A percentile compares a stretch with the other conserved stretches of the same genome.
These are phyloP conservation scores for Zaprionus gabonicus DNA, from an alignment of 1,140 invertebrate species.

Conservation along the genomic window DNA sequence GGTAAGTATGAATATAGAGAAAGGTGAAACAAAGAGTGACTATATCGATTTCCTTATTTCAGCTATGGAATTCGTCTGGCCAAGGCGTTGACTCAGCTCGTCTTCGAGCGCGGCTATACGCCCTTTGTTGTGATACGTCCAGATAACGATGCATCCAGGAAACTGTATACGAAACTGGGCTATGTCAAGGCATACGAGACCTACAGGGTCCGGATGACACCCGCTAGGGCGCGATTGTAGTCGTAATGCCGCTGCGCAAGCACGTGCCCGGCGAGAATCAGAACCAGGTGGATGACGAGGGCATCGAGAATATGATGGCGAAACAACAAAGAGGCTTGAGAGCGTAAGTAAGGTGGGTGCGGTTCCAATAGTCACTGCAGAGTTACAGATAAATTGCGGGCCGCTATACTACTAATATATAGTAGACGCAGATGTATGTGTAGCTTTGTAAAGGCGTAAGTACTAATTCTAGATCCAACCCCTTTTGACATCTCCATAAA, in stretches of 20 bases:
- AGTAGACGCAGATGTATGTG: too few species aligned
- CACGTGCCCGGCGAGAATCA: slow-evolving; percentile 70
- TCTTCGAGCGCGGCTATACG: slow-evolving; percentile 90
- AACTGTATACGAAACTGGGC: slow-evolving; percentile 91
- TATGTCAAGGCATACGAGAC: slow-evolving; percentile 91
- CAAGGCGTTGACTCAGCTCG: slow-evolving; percentile 88
- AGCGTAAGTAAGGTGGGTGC: slow-evolving; percentile 72
- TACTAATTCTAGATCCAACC: too few species aligned
- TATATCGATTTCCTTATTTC: not conserved
- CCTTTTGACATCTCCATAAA: slow-evolving; percentile 48
- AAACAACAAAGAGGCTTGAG: slow-evolving; percentile 78
- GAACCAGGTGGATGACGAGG: slow-evolving; percentile 68
- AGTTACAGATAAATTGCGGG: slow-evolving; percentile 48
- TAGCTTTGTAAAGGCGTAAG: too few species aligned
- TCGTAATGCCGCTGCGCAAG: slow-evolving; percentile 35
- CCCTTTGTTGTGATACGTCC: slow-evolving; percentile 94
- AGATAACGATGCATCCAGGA: slow-evolving; percentile 92
- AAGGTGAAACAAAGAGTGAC: not conserved
- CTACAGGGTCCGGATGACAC: slow-evolving; percentile 90
- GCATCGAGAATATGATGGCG: slow-evolving; percentile 84
- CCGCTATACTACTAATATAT: too few species aligned
- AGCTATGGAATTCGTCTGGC: slow-evolving; percentile 89
- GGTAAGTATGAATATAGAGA: slow-evolving; percentile 82
- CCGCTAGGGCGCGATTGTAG: slow-evolving; percentile 78
- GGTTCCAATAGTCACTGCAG: slow-evolving; percentile 45